Percentiles rank a stretch among this genome's conserved stretches.
These are phyloP conservation scores for Pocillopora damicornis DNA, from an alignment of 64 coral and sea anemone genomes.

Conservation along the genomic window DNA sequence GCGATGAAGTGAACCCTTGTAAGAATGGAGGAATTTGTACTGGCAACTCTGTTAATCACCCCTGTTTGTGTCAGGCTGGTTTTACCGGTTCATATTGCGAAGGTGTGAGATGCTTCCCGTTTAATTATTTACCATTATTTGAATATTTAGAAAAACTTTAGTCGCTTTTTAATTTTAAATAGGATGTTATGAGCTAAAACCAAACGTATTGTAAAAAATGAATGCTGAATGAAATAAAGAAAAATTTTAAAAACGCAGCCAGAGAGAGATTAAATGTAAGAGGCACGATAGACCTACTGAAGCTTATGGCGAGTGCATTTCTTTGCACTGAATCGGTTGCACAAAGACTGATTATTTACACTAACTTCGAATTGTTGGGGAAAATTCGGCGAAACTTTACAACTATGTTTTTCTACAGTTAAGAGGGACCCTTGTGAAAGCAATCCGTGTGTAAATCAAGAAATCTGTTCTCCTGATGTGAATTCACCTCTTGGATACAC, in stretches of 20 bases:
- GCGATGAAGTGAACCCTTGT: not conserved
- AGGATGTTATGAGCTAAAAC: too few relatives aligned
- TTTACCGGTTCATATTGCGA: slow-evolving; percentile 21
- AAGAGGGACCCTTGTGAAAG: not conserved
- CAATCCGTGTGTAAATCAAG: not conserved
- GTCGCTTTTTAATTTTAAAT: not conserved
- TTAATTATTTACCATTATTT: too few relatives aligned
- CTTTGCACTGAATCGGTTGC: too few relatives aligned
- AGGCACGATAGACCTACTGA: too few relatives aligned
- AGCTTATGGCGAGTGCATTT: too few relatives aligned
- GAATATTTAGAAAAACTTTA: not conserved
- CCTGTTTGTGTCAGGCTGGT: slow-evolving; percentile 1
- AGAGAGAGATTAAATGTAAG: too few relatives aligned
- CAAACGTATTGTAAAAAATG: too few relatives aligned
- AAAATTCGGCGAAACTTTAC: too few relatives aligned
- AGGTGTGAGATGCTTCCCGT: not conserved
- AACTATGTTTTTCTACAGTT: not conserved
- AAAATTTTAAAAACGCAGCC: too few relatives aligned
- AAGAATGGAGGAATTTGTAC: not conserved
- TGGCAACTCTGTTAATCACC: not conserved
- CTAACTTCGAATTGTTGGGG: too few relatives aligned
- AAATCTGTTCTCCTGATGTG: not conserved
- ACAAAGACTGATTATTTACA: too few relatives aligned
- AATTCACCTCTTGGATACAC: not conserved
- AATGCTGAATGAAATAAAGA: too few relatives aligned